Percentiles rank a stretch among this genome's conserved stretches.
phyloP scores from a whole-genome alignment of 2,888 invertebrate species.

The Sclerodermus sp. region DNA sequence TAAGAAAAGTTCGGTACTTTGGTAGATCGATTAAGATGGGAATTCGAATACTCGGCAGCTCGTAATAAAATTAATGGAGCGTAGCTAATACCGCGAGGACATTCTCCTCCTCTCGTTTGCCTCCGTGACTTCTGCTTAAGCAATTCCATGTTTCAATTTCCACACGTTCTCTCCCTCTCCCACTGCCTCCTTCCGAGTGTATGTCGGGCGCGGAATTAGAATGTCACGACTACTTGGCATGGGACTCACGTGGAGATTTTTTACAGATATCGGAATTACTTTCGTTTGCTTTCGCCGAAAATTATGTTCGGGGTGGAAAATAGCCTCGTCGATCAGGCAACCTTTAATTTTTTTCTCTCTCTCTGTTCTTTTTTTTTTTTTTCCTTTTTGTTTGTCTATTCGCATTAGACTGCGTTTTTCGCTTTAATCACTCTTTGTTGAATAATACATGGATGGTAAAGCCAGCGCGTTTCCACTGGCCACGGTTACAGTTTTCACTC shows the following conservation, averaged over 20 bases:
- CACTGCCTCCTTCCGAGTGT: too few species aligned
- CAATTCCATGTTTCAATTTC: constrained; percentile 41
- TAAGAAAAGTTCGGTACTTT: background rate
- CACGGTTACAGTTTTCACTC: too few species aligned
- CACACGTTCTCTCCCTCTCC: constrained; percentile 11
- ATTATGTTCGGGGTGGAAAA: too few species aligned
- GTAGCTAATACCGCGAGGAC: constrained; percentile 36
- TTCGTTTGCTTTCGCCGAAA: too few species aligned
- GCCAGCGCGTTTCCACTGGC: too few species aligned
- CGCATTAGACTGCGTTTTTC: too few species aligned
- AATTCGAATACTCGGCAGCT: constrained; percentile 32
- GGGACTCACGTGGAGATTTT: constrained; percentile 2
- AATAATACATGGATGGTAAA: too few species aligned
- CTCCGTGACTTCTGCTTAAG: constrained; percentile 39
- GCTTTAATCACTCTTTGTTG: too few species aligned
- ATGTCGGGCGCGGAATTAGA: too few species aligned
- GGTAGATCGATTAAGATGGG: constrained; percentile 27
- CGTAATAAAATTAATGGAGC: constrained; percentile 53
- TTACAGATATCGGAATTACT: constrained; percentile 1
- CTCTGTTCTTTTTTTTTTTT: constrained; percentile 2
- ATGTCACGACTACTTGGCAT: background rate
- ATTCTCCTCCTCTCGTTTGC: constrained; percentile 39
- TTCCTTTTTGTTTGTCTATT: background rate
- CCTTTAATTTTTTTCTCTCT: too few species aligned
- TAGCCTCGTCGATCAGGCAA: too few species aligned